Base-by-base conservation (phyloP, 2,888 invertebrate genomes). In the Eumerus sabulonum region DNA sequence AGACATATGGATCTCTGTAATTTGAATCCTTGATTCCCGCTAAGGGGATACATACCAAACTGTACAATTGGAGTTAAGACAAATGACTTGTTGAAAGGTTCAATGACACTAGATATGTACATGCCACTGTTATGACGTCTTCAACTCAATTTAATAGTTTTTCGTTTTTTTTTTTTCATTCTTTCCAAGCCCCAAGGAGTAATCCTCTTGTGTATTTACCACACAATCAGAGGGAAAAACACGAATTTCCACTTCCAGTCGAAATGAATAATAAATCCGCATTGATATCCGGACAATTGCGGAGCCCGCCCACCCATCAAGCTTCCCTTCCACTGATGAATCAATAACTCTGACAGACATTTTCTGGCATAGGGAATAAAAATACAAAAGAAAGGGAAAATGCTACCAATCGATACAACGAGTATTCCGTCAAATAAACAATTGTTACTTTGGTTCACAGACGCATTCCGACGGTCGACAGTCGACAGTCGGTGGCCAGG, bases 241-340 rank as follows among this genome's bases (percentile, higher is more conserved):
- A 79, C 63, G 64, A 60, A 59, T 70, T 53, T 79, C 63, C 79
- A 79, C 79, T 79, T 79, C 63, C 79, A 50, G 48, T 74, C 64
- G 63, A 79, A 73, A 74, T 79, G 63, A 79, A 79, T 74, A 74
- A 79, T 79, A 74, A 79, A 79, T 60, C 68, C 51, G 67, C 63
- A 77, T 77, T 77, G 77, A 67, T 73, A 67, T 67, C 54, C 60
- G 57, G 53, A 62, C 19, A 66, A 72, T 27, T 14, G 54, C 13
- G 27, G 40, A 19, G 13, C 7, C 9, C 9, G 40, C 11, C 40
- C 40, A 40, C 11, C 27, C n/a, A n/a, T n/a, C n/a, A n/a, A n/a
- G n/a, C n/a, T n/a, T n/a, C n/a, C 18, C 48, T 40, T 11, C 4
- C 40, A 13, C 35, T 18, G 48, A 19, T 67, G 63, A 72, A 77